Conservation (phyloP, 2,888 invertebrate species). For the Beris morrisii region DNA sequence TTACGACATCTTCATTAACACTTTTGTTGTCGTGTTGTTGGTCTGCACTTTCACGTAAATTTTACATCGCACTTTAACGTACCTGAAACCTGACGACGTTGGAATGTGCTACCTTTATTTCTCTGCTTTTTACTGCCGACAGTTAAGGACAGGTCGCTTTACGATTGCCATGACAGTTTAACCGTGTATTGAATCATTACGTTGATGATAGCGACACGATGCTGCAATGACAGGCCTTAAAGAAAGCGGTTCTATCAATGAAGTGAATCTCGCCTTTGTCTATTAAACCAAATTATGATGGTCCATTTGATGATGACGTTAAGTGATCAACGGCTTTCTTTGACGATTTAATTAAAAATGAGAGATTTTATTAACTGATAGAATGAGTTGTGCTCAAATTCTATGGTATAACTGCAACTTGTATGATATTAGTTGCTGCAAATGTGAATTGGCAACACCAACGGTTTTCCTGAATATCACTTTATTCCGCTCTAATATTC, state of each 20-base stretch:
- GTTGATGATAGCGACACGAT: conserved; percentile 7
- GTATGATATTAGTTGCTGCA: too few species aligned
- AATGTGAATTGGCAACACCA: too few species aligned
- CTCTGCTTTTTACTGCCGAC: conserved; percentile 2
- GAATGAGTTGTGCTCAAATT: neutral
- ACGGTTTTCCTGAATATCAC: too few species aligned
- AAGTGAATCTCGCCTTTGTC: too few species aligned
- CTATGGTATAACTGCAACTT: neutral
- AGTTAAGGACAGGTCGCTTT: conserved; percentile 17
- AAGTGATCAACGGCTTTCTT: neutral
- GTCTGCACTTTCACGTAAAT: neutral
- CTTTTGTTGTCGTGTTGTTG: conserved; percentile 14
- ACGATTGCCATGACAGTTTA: conserved; percentile 16
- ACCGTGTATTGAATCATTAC: conserved; percentile 20
- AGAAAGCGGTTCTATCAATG: neutral
- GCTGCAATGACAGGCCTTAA: conserved; percentile 8
- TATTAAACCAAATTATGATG: neutral
- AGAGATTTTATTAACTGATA: neutral
- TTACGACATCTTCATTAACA: conserved; percentile 31
- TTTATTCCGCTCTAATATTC: too few species aligned
- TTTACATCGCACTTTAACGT: conserved; percentile 4
- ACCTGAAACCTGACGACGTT: neutral
- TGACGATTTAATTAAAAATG: conserved; percentile 10
- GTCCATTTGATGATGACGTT: neutral
- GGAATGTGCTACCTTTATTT: neutral